Percentiles rank a stretch among this genome's conserved stretches.
These are phyloP conservation scores for Rhagonycha fulva DNA, from an alignment of 2,888 invertebrate species.

Conservation along the genomic window DNA sequence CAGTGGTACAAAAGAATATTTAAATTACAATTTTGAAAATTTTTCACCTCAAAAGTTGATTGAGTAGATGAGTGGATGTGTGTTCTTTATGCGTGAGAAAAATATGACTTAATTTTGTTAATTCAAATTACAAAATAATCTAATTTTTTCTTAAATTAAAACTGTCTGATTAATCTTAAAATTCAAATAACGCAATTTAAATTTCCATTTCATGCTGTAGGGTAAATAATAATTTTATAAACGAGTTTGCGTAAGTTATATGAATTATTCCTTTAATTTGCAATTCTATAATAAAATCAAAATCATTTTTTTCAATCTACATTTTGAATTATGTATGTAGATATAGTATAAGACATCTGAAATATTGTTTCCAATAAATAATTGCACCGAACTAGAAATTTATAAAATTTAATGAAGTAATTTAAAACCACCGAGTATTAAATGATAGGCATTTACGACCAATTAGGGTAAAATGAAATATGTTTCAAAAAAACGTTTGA, in stretches of 20 bases:
- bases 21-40: not conserved
- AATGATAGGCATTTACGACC: not conserved
- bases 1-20: not conserved
- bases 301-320: not conserved
- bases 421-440: too few species aligned
- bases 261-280: not conserved
- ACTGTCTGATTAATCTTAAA: not conserved
- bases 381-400: too few species aligned
- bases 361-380: too few species aligned
- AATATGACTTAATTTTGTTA: not conserved
- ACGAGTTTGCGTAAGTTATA: not conserved
- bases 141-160: not conserved
- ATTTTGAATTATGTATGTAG: not conserved
- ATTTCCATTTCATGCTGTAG: not conserved
- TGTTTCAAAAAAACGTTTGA: too few species aligned
- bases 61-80: not conserved
- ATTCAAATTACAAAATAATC: not conserved
- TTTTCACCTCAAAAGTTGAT: not conserved
- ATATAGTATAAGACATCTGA: too few species aligned
- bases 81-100: not conserved
- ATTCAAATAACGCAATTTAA: not conserved
- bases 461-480: not conserved
- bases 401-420: too few species aligned
- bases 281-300: not conserved
- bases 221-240: not conserved